Evolutionary conservation across 2,888 invertebrate species (phyloP).

Genomic region (Parasteatoda lunata): DNA sequence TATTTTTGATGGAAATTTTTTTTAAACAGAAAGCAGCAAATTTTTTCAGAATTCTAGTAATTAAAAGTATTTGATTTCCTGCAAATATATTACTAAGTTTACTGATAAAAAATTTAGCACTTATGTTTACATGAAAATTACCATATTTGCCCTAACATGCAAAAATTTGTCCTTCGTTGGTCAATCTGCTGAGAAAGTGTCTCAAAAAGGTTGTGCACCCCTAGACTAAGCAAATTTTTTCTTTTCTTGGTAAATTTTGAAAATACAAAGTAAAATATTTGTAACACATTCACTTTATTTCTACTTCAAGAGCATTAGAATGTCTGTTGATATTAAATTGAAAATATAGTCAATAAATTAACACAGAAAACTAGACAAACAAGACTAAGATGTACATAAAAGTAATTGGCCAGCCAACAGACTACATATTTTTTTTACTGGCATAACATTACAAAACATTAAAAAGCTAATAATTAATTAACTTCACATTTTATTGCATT

Average conservation of each 20-base stretch:
- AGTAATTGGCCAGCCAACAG: constrained; percentile 47
- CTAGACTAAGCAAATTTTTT: not conserved
- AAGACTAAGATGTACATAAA: constrained; percentile 36
- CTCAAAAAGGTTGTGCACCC: not conserved
- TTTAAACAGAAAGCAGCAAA: too few relatives aligned
- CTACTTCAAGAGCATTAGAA: not conserved
- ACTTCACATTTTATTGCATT: constrained; percentile 1
- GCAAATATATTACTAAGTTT: too few relatives aligned
- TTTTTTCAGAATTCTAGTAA: too few relatives aligned
- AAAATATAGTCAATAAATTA: constrained; percentile 54
- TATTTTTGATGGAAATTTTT: too few relatives aligned
- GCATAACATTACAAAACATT: constrained; percentile 26
- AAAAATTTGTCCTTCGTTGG: not conserved
- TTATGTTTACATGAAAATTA: too few relatives aligned
- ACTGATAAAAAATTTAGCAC: too few relatives aligned
- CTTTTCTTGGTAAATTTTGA: not conserved
- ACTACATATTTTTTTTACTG: constrained; percentile 34
- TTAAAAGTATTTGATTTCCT: too few relatives aligned
- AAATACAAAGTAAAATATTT: constrained; percentile 13
- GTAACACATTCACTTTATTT: not conserved
- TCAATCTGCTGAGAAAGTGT: not conserved
- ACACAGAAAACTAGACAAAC: constrained; percentile 37
- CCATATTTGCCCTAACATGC: too few relatives aligned
- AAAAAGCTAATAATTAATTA: constrained; percentile 5
- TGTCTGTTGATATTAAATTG: constrained; percentile 14